These are phyloP conservation scores for Drosophila malerkotliana DNA, from an alignment of 1,140 invertebrate species.

Conservation along the genomic window DNA sequence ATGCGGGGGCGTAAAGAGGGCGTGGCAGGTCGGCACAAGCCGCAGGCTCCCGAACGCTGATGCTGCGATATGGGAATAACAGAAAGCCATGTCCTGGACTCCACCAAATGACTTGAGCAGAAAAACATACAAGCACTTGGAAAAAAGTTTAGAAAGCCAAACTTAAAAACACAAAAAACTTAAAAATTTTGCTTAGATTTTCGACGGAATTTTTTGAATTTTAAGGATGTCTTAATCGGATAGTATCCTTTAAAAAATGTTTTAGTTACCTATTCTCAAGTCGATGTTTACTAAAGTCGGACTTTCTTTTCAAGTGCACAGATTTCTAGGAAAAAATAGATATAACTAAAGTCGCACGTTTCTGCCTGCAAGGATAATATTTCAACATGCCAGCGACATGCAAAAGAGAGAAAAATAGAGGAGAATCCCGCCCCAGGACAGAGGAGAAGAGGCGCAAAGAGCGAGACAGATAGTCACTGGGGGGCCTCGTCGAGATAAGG, in stretches of 20 bases:
- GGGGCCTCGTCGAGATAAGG: conserved; percentile 67
- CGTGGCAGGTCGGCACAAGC: conserved; percentile 37
- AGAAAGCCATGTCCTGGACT: conserved; percentile 52
- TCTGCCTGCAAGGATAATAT: conserved; percentile 83
- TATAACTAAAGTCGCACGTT: conserved; percentile 77
- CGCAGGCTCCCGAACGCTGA: conserved; percentile 40
- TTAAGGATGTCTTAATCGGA: background rate
- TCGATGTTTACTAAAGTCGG: background rate
- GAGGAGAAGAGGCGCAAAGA: conserved; percentile 1
- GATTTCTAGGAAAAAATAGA: conserved; percentile 5
- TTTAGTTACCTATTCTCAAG: no score
- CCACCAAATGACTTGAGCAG: conserved; percentile 42
- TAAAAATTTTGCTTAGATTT: no score
- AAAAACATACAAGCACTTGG: conserved; percentile 3
- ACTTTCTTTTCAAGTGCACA: background rate
- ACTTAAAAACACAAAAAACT: no score
- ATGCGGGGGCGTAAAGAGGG: conserved; percentile 1
- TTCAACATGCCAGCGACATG: conserved; percentile 78
- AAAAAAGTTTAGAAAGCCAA: background rate
- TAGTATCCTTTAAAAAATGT: background rate
- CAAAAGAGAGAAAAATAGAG: conserved; percentile 57
- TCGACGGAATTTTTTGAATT: no score
- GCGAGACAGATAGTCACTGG: background rate
- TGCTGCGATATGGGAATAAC: conserved; percentile 54
- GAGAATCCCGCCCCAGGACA: conserved; percentile 13